Evolutionary conservation across 1,140 invertebrate genomes (phyloP).

Genomic region (Battus philenor): DNA sequence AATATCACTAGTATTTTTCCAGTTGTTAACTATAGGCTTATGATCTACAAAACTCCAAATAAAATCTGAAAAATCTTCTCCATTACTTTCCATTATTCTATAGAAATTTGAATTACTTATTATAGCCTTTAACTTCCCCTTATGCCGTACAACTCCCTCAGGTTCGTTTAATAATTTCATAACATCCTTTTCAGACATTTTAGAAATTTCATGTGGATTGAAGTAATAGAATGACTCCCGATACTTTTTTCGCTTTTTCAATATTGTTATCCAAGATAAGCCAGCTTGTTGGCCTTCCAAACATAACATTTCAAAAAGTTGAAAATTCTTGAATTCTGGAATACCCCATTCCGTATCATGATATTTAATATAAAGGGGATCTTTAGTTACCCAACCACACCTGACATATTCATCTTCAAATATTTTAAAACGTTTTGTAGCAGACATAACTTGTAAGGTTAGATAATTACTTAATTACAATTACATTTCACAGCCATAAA

Average conservation of each 20-base stretch:
- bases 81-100: slow-evolving; percentile 42
- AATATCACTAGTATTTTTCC: slow-evolving; percentile 36
- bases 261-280: slow-evolving; percentile 61
- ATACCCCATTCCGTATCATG: slow-evolving; percentile 64
- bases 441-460: too few species aligned
- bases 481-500: too few species aligned
- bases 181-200: slow-evolving; percentile 33
- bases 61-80: slow-evolving; percentile 50
- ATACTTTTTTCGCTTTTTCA: slow-evolving; percentile 58
- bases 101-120: slow-evolving; percentile 57
- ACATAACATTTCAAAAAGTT: slow-evolving; percentile 62
- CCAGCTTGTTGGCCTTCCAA: slow-evolving; percentile 68
- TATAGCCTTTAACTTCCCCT: slow-evolving; percentile 55
- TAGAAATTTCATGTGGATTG: slow-evolving; percentile 40
- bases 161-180: slow-evolving; percentile 29
- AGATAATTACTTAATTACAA: too few species aligned
- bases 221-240: slow-evolving; percentile 46
- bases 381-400: slow-evolving; percentile 52
- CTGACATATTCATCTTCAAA: slow-evolving; percentile 19
- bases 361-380: slow-evolving; percentile 53
- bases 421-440: too few species aligned
- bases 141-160: slow-evolving; percentile 50
- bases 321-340: slow-evolving; percentile 39
- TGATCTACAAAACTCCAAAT: slow-evolving; percentile 56
- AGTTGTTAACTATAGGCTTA: slow-evolving; percentile 46